phyloP scores from a whole-genome alignment of 2,113 vertebrate species.

The Hyaena hyaena region DNA sequence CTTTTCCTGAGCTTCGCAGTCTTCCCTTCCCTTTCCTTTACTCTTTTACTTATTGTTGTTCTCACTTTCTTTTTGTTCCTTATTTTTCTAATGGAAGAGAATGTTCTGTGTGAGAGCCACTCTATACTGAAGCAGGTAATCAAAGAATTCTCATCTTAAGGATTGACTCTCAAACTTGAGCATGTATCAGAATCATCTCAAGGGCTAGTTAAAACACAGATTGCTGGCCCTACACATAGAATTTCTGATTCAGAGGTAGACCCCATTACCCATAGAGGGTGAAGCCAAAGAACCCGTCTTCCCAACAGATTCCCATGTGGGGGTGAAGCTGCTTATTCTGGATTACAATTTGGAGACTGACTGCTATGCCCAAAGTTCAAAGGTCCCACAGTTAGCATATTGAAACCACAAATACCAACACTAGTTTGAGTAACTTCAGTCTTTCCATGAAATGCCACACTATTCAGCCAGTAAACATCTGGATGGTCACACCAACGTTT shows the following conservation, averaged over 20 bases:
- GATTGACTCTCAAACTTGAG: neutral
- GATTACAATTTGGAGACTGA: neutral
- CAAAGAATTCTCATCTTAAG: neutral
- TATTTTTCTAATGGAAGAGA: neutral
- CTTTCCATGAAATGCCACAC: neutral
- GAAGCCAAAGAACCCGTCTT: neutral
- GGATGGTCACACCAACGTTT: neutral
- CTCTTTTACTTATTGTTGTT: neutral
- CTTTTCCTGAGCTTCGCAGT: neutral
- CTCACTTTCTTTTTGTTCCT: neutral
- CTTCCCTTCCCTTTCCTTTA: neutral
- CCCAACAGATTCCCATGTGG: neutral
- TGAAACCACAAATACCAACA: neutral
- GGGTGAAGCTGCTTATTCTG: neutral
- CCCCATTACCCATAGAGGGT: accelerated
- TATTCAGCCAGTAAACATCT: neutral
- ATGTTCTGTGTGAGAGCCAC: neutral
- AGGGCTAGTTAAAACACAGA: neutral
- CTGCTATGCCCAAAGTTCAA: neutral
- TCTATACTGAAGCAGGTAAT: neutral
- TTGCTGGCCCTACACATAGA: neutral
- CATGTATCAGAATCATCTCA: neutral
- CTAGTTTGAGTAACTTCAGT: neutral
- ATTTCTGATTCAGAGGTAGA: neutral
- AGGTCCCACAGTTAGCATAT: neutral